Conservation (phyloP, 2,888 invertebrate species). For the Drosophila kokeensis region DNA sequence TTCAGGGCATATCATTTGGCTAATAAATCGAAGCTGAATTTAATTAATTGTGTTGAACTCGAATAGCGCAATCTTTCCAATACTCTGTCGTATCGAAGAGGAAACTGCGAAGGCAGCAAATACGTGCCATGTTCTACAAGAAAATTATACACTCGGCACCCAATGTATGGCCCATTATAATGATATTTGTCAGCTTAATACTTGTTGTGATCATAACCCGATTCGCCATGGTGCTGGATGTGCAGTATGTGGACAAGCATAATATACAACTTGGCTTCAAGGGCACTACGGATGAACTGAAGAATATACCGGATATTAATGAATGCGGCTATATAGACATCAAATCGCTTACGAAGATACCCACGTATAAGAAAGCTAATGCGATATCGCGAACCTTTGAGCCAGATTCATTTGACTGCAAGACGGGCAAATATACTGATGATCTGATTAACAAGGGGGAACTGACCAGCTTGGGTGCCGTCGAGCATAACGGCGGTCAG, state of each 20-base stretch:
- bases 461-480: slow-evolving; percentile 59
- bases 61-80: slow-evolving; percentile 66
- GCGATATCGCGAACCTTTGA: slow-evolving; percentile 42
- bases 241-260: slow-evolving; percentile 39
- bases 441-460: slow-evolving; percentile 19
- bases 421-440: slow-evolving; percentile 32
- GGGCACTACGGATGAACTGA: background rate
- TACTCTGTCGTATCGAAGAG: slow-evolving; percentile 57
- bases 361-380: slow-evolving; percentile 17
- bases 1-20: background rate
- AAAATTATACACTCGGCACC: slow-evolving; percentile 75
- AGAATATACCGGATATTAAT: slow-evolving; percentile 51
- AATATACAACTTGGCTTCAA: slow-evolving; percentile 61
- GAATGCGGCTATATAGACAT: slow-evolving; percentile 65
- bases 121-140: slow-evolving; percentile 76
- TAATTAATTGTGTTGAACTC: background rate
- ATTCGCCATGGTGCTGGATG: slow-evolving; percentile 49
- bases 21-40: background rate
- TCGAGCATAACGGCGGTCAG: slow-evolving; percentile 47
- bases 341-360: slow-evolving; percentile 10
- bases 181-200: slow-evolving; percentile 86
- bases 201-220: slow-evolving; percentile 61
- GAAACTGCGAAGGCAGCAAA: slow-evolving; percentile 60
- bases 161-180: slow-evolving; percentile 71
- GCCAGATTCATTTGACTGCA: slow-evolving; percentile 55